phyloP scores from a whole-genome alignment of 92 coral and sea anemone species.

The Diadumene lineata region DNA sequence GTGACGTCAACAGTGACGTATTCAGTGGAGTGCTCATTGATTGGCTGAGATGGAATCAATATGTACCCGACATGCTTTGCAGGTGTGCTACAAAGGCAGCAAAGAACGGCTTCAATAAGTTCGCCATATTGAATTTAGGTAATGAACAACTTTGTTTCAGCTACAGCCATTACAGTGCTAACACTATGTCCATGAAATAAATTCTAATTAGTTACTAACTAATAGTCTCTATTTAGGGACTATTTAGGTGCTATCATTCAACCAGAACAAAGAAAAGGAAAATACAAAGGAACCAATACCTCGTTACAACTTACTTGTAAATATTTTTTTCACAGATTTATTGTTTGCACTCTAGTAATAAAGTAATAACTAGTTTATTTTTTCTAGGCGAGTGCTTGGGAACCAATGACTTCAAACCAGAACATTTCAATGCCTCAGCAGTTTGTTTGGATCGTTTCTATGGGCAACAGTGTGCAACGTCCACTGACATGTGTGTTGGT shows the following conservation, averaged over 20 bases:
- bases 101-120: neutral
- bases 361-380: neutral
- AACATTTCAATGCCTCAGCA: slow-evolving; percentile 7
- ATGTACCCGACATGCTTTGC: slow-evolving; percentile 28
- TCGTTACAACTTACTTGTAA: too few species aligned
- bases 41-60: slow-evolving; percentile 16
- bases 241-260: too few species aligned
- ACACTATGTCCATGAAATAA: too few species aligned
- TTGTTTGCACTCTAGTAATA: neutral
- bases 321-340: too few species aligned
- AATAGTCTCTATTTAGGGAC: too few species aligned
- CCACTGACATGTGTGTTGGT: slow-evolving; percentile 23
- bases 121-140: slow-evolving; percentile 16
- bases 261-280: too few species aligned
- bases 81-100: slow-evolving; percentile 24
- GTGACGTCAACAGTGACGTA: slow-evolving; percentile 11
- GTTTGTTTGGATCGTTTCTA: slow-evolving; percentile 35
- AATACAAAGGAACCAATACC: too few species aligned
- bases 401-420: slow-evolving; percentile 6
- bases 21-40: slow-evolving; percentile 24
- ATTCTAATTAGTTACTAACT: too few species aligned
- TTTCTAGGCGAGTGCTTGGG: slow-evolving; percentile 27
- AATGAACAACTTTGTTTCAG: too few species aligned
- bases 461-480: slow-evolving; percentile 19
- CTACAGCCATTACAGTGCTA: too few species aligned